Percentiles rank a stretch among this genome's conserved stretches.
These are phyloP conservation scores for Lepidurus apus DNA, from an alignment of 1,140 invertebrate species.

Conservation along the genomic window DNA sequence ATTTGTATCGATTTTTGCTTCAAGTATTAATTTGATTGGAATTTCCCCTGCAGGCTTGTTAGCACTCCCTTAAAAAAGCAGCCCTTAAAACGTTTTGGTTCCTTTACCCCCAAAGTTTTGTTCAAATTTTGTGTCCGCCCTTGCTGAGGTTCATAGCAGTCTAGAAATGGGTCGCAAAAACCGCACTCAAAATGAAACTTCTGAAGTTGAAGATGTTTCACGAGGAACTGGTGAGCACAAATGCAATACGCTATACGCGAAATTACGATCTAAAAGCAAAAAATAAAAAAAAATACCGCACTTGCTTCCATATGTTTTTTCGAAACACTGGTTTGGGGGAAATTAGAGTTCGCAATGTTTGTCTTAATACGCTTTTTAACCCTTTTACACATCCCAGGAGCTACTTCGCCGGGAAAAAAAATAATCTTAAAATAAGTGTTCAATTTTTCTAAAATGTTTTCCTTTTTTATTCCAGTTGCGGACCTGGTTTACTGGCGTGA, in stretches of 20 bases:
- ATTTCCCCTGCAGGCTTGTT: not conserved
- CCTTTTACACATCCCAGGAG: not conserved
- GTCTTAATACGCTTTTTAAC: not conserved
- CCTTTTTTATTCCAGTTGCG: constrained; percentile 66
- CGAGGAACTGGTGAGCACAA: constrained; percentile 9
- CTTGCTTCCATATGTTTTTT: not conserved
- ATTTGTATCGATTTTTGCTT: not conserved
- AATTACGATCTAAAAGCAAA: no score
- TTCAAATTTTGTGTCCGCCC: not conserved
- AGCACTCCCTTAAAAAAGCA: not conserved
- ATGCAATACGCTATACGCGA: not conserved
- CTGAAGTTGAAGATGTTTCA: constrained; percentile 1
- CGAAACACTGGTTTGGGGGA: not conserved
- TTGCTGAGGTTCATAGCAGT: not conserved
- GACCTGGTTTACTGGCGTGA: constrained; percentile 95
- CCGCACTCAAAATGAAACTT: constrained; percentile 4
- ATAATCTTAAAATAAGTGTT: not conserved
- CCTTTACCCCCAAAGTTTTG: not conserved
- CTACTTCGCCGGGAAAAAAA: not conserved
- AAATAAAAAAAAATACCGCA: no score
- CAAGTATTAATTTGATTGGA: not conserved
- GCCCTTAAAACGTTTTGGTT: not conserved
- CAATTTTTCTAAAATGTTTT: not conserved
- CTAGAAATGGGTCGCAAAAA: constrained; percentile 18
- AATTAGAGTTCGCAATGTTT: not conserved